Conservation (phyloP, 2,888 invertebrate genomes). For the Reticulitermes lucifugus region DNA sequence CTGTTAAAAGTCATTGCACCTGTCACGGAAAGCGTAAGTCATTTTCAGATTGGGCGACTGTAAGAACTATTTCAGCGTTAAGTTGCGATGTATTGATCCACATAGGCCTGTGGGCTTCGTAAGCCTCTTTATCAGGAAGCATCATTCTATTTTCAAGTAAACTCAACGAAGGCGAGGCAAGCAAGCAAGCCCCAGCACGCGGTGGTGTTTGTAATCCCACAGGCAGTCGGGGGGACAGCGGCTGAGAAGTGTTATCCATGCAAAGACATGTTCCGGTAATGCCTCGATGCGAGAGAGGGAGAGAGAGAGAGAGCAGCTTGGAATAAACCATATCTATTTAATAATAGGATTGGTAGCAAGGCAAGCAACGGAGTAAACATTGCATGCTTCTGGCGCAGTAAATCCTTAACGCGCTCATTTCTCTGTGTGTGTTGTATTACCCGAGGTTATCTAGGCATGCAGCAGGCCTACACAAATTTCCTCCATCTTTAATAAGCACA, state of each 20-base stretch:
- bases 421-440: neutral
- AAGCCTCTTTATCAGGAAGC: conserved; percentile 46
- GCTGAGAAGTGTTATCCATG: conserved; percentile 54
- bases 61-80: no score
- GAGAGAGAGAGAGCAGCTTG: conserved; percentile 30
- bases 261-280: conserved; percentile 53
- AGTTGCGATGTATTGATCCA: conserved; percentile 43
- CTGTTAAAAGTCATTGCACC: no score
- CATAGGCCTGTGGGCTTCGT: neutral
- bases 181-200: neutral
- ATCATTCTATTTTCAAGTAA: conserved; percentile 44
- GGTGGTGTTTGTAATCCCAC: conserved; percentile 1
- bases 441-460: conserved; percentile 24
- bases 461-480: conserved; percentile 1
- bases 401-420: neutral
- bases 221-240: conserved; percentile 21
- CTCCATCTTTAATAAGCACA: conserved; percentile 12
- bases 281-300: conserved; percentile 46
- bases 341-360: conserved; percentile 54
- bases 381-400: neutral
- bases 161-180: neutral
- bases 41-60: no score
- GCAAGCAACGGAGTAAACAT: conserved; percentile 46
- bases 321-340: conserved; percentile 54
- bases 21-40: no score